Conservation (phyloP, 1,140 invertebrate genomes). For the Ips typographus region DNA sequence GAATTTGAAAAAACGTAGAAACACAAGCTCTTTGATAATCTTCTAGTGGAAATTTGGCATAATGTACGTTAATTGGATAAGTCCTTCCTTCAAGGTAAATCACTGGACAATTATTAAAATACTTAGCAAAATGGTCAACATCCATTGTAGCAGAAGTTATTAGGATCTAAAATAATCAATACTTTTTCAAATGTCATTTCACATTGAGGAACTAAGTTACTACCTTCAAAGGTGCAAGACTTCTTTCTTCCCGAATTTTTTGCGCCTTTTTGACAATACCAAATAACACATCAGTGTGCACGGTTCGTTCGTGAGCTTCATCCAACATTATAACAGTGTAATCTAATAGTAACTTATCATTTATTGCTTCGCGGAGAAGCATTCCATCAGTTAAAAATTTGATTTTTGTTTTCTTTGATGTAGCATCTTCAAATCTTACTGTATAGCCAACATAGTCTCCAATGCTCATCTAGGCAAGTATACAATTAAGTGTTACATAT, state of each 20-base stretch:
- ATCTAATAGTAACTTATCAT: slow-evolving; percentile 66
- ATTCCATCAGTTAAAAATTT: slow-evolving; percentile 95
- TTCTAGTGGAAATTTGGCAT: slow-evolving; percentile 73
- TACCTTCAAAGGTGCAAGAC: slow-evolving; percentile 66
- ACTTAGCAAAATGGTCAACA: slow-evolving; percentile 87
- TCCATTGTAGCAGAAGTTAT: slow-evolving; percentile 97
- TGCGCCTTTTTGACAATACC: slow-evolving; percentile 81
- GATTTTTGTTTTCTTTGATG: slow-evolving; percentile 74
- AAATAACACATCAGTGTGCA: slow-evolving; percentile 93
- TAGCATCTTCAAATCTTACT: slow-evolving; percentile 90
- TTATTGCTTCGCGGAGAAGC: slow-evolving; percentile 85
- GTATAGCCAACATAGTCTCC: slow-evolving; percentile 84
- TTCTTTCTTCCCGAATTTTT: slow-evolving; percentile 64
- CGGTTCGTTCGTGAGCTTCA: slow-evolving; percentile 96
- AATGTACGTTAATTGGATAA: slow-evolving; percentile 79
- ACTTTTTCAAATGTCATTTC: background rate
- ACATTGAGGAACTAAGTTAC: background rate
- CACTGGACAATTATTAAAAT: slow-evolving; percentile 84
- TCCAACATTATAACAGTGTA: slow-evolving; percentile 92
- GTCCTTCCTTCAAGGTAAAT: slow-evolving; percentile 90
- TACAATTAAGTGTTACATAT: slow-evolving; percentile 4
- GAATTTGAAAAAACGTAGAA: slow-evolving; percentile 89
- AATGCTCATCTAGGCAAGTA: slow-evolving; percentile 48
- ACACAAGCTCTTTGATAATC: slow-evolving; percentile 83
- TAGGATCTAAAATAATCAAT: slow-evolving; percentile 61